Evolutionary conservation across 2,113 vertebrate genomes (phyloP), one percentile per base, ranked within the genome.

Genomic region (Probosciger aterrimus): DNA sequence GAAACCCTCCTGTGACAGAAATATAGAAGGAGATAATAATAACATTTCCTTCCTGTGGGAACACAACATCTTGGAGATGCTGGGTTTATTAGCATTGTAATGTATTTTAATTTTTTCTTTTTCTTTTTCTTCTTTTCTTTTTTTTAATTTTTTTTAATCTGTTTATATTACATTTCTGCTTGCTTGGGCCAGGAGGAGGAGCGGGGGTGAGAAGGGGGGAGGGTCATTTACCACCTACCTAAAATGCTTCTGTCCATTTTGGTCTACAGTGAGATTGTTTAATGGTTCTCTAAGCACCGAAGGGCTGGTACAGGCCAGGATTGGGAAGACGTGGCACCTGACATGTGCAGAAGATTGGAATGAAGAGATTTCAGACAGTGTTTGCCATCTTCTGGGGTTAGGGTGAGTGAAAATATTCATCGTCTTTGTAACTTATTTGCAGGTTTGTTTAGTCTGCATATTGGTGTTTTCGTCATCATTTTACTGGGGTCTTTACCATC

Each of bases 321-420:
- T 97, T 69, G 95, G 97, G 57, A 88, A 44, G 6, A 24, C 1
- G 0, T 98, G 98, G 98, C 59, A 94, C 50, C 46, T 65, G 71
- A 92, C 94, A 37, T 98, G 98, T 97, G 96, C 97, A 41, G 96
- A 98, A 35, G 91, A 91, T 53, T 99, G 99, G 99, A 98, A 55
- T 24, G 22, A 88, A 30, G 57, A 97, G 16, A 96, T 98, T 93
- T 98, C 99, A 62, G 57, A 92, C 81, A 97, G 97, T 59, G 97
- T 98, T 93, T 99, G 99, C 90, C 97, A 96, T 31, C 97, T 98
- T 44, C 83, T 99, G 79, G 98, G 99, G 35, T 96, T 98, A 88
- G 98, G 98, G 99, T 99, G 93, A 97, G 98, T 95, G 25, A 95
- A 70, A 71, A 44, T 80, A 57, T 65, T 91, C 13, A 41, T 28